Evolutionary conservation across 1,140 invertebrate genomes (phyloP).

Genomic region (Trichoplusia ni): DNA sequence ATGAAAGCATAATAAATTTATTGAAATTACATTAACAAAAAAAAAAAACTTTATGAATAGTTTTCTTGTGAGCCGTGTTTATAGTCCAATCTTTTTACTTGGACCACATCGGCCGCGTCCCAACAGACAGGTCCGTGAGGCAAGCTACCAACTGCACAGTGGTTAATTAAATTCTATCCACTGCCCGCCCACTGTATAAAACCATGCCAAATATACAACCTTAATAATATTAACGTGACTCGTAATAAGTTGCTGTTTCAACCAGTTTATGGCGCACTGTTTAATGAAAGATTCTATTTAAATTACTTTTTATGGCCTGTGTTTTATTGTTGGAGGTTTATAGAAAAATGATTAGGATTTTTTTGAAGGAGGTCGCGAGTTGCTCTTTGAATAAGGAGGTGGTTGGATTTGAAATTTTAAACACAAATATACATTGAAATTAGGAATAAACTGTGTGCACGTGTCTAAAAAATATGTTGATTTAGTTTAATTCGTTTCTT

Average conservation of each 20-base stretch:
- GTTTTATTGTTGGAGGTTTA: background rate
- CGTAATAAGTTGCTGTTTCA: conserved; percentile 29
- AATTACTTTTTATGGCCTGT: background rate
- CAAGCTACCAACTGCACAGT: conserved; percentile 54
- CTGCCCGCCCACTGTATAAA: conserved; percentile 63
- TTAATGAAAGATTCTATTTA: background rate
- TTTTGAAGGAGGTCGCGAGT: too few relatives aligned
- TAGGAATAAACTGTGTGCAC: too few relatives aligned
- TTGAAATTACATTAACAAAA: too few relatives aligned
- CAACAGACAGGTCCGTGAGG: conserved; percentile 52
- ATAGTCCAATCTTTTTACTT: conserved; percentile 27
- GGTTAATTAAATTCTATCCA: conserved; percentile 74
- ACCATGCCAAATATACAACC: conserved; percentile 62
- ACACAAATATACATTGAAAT: too few relatives aligned
- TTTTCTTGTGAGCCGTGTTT: too few relatives aligned
- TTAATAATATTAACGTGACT: conserved; percentile 61
- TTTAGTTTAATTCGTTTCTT: too few relatives aligned
- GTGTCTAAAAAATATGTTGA: too few relatives aligned
- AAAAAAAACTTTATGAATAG: background rate
- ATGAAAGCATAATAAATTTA: too few relatives aligned
- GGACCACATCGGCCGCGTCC: conserved; percentile 41
- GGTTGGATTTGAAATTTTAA: too few relatives aligned
- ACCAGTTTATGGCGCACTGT: background rate
- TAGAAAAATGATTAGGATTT: too few relatives aligned
- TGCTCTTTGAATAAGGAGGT: too few relatives aligned